Conservation (phyloP, 2,888 invertebrate genomes). For the Coecobrya sp. region DNA sequence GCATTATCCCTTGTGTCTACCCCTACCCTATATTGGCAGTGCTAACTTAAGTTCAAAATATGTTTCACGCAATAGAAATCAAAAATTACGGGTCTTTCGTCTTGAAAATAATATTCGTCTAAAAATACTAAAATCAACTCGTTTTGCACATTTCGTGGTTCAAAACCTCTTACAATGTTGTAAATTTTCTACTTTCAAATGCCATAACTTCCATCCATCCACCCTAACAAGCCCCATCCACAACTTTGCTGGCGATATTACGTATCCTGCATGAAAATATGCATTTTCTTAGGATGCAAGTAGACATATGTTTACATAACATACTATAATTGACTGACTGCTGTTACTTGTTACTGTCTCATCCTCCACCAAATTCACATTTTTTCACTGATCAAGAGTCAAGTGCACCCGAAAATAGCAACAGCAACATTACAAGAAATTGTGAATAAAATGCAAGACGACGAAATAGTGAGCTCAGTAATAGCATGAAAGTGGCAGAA, state of each 20-base stretch:
- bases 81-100: neutral
- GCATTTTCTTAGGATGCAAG: slow-evolving; percentile 54
- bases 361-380: slow-evolving; percentile 46
- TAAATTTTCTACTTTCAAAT: neutral
- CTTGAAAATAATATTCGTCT: neutral
- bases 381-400: slow-evolving; percentile 59
- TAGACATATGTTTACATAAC: slow-evolving; percentile 62
- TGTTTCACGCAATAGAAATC: neutral
- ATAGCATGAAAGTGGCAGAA: neutral
- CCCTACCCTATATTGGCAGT: neutral
- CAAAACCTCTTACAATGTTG: neutral
- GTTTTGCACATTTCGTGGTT: neutral
- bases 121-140: neutral
- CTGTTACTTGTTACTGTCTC: slow-evolving; percentile 75
- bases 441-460: slow-evolving; percentile 11
- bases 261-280: neutral
- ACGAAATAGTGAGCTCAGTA: neutral
- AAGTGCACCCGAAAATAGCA: slow-evolving; percentile 72
- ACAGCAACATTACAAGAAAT: neutral
- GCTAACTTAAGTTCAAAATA: neutral
- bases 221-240: neutral
- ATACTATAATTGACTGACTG: slow-evolving; percentile 64
- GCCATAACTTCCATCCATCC: slow-evolving; percentile 10
- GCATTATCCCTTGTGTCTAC: neutral
- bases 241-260: neutral